These are phyloP conservation scores for Raphicerus campestris DNA, from an alignment of 2,113 vertebrate species.

Conservation along the genomic window DNA sequence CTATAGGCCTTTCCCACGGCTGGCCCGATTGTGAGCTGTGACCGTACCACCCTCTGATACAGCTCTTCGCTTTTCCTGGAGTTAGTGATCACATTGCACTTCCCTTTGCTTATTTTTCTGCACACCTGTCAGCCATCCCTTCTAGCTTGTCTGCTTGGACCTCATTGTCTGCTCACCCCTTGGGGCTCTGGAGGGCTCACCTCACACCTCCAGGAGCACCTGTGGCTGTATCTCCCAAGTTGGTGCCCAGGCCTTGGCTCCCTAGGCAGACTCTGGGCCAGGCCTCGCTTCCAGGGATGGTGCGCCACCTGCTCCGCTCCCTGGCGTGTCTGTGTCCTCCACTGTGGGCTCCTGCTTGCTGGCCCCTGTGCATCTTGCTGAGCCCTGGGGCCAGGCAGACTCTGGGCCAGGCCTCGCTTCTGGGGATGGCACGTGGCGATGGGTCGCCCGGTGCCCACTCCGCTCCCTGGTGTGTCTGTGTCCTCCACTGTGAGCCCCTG, in stretches of 20 bases:
- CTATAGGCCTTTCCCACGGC: background rate
- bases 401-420: too few relatives aligned
- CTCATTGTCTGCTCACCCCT: background rate
- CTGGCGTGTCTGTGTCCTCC: background rate
- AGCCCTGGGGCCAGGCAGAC: background rate
- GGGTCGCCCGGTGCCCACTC: too few relatives aligned
- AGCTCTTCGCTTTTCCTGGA: background rate
- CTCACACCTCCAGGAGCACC: background rate
- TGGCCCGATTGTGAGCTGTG: background rate
- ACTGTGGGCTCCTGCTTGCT: background rate
- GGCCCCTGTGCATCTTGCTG: background rate
- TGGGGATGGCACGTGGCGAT: too few relatives aligned
- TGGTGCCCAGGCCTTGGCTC: background rate
- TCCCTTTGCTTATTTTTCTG: background rate
- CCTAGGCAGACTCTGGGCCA: background rate
- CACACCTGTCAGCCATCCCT: rapidly evolving
- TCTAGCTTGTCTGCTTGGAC: background rate
- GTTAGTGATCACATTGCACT: background rate
- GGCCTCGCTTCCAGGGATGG: too few relatives aligned
- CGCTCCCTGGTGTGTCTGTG: background rate
- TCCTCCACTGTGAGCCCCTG: background rate
- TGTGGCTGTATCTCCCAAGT: background rate
- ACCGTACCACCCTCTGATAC: background rate
- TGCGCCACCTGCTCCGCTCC: too few relatives aligned
- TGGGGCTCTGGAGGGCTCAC: background rate